phyloP scores from a whole-genome alignment of 2,113 vertebrate genomes.

The Furnarius figulus region DNA sequence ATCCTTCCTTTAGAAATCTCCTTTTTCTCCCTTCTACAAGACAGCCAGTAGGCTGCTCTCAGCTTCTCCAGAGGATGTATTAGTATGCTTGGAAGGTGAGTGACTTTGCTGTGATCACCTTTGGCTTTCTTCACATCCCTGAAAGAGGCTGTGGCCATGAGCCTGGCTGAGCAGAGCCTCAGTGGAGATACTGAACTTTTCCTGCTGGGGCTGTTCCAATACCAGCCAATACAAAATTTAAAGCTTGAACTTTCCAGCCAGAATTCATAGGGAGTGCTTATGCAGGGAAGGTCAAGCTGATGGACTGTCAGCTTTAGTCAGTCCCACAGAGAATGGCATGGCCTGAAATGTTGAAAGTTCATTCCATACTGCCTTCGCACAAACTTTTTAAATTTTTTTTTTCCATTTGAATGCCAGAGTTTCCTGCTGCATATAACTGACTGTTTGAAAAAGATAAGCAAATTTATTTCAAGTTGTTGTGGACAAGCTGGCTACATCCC shows the following conservation, averaged over 20 bases:
- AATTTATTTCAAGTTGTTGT: not conserved
- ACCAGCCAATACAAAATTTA: not conserved
- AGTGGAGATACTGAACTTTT: not conserved
- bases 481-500: not conserved
- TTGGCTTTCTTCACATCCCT: not conserved
- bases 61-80: not conserved
- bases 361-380: not conserved
- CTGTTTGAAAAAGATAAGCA: not conserved
- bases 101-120: not conserved
- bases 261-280: not conserved
- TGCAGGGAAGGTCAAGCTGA: slow-evolving; percentile 16
- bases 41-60: not conserved
- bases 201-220: not conserved
- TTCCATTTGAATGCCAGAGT: not conserved
- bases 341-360: slow-evolving; percentile 41
- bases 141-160: rapidly evolving
- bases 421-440: not conserved
- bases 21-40: not conserved
- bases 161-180: not conserved
- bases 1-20: not conserved
- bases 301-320: slow-evolving; percentile 45
- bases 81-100: not conserved
- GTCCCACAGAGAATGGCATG: not conserved
- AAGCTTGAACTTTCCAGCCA: slow-evolving; percentile 37
- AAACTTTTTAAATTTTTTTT: not conserved